A percentile compares a stretch with the other conserved stretches of the same genome.
These are phyloP conservation scores for Sphaerophoria rueppellii DNA, from an alignment of 2,888 invertebrate genomes.

Conservation along the genomic window DNA sequence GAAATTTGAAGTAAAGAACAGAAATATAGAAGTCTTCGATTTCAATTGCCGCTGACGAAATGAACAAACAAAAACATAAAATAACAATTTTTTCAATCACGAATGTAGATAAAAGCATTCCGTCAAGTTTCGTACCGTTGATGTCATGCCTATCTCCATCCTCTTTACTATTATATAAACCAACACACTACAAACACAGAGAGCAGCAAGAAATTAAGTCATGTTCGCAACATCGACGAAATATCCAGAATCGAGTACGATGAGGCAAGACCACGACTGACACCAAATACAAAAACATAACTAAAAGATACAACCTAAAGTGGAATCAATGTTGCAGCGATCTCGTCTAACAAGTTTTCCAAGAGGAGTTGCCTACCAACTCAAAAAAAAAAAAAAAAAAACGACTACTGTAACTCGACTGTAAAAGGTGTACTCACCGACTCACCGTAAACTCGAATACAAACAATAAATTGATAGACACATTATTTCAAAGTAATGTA, in stretches of 20 bases:
- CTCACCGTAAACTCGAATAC: background rate
- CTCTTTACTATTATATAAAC: background rate
- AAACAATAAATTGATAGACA: background rate
- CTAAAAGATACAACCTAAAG: background rate
- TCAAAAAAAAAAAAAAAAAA: conserved; percentile 12
- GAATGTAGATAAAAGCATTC: background rate
- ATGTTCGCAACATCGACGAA: background rate
- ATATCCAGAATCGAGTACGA: background rate
- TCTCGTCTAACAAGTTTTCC: conserved; percentile 65
- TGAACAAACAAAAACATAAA: no score
- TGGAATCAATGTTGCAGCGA: conserved; percentile 23
- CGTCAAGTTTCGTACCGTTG: background rate
- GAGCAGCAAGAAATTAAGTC: conserved; percentile 22
- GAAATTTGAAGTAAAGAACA: no score
- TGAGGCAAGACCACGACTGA: background rate
- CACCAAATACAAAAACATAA: background rate
- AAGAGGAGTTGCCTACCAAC: conserved; percentile 38
- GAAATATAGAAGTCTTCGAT: no score
- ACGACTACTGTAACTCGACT: conserved; percentile 32
- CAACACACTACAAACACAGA: background rate
- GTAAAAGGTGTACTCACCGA: background rate
- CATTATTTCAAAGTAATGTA: conserved; percentile 10
- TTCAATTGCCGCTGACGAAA: no score
- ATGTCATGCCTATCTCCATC: conserved; percentile 17
- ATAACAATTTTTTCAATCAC: background rate